A percentile compares a stretch with the other conserved stretches of the same genome.
These are phyloP conservation scores for Budorcas taxicolor DNA, from an alignment of 2,113 vertebrate species.

Conservation along the genomic window DNA sequence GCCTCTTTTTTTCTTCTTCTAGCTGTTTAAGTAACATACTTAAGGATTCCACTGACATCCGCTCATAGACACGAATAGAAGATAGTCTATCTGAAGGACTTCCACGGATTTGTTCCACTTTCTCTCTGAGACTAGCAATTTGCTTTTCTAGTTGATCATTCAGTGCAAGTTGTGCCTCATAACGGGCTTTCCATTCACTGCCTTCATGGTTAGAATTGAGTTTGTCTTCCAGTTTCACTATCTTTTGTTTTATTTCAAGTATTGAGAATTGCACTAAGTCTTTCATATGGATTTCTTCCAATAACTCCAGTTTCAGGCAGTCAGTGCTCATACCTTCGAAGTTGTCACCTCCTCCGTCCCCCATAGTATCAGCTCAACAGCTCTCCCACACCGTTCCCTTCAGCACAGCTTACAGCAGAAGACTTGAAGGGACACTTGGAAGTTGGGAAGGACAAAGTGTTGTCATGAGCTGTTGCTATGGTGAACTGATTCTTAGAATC, in stretches of 20 bases:
- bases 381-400: neutral
- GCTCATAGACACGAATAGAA: slow-evolving; percentile 85
- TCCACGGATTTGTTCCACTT: slow-evolving; percentile 80
- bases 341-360: neutral
- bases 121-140: slow-evolving; percentile 80
- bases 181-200: slow-evolving; percentile 91
- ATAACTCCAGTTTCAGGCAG: slow-evolving; percentile 60
- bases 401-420: neutral
- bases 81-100: slow-evolving; percentile 88
- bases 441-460: neutral
- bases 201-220: slow-evolving; percentile 74
- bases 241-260: slow-evolving; percentile 75
- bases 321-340: neutral
- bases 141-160: slow-evolving; percentile 89
- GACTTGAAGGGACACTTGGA: neutral
- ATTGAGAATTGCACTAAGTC: slow-evolving; percentile 71
- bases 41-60: slow-evolving; percentile 84
- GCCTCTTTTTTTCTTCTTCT: slow-evolving; percentile 81
- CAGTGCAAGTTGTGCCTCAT: slow-evolving; percentile 88
- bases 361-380: slow-evolving; percentile 14
- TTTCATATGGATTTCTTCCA: slow-evolving; percentile 70
- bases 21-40: slow-evolving; percentile 81
- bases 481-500: neutral
- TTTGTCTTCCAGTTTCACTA: slow-evolving; percentile 76
- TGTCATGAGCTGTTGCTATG: neutral